Base-by-base conservation (phyloP, 2,797 vertebrate species). In the Coregonus ussuriensis region DNA sequence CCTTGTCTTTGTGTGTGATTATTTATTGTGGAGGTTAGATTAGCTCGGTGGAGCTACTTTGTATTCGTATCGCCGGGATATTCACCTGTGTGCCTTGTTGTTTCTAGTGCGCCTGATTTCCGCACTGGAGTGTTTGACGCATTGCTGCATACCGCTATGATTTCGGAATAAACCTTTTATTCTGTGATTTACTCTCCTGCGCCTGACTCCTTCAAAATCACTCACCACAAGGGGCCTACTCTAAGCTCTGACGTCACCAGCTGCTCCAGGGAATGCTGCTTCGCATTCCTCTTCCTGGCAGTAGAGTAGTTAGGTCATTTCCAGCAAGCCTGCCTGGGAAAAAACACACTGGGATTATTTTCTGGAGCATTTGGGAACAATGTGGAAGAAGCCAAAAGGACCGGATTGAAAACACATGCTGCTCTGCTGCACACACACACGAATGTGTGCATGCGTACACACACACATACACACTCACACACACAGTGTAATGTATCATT, bases 221-320 rank as follows among this genome's bases (percentile, higher is more conserved):
- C 25, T 25, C 25, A 25, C 25, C 25, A 25, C 25, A 25, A 25
- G 25, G 89, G 90, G 90, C 92, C 91, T 90, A 89, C 88, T 90
- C 88, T 35, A 86, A 65, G 89, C 93, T 89, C 92, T 95, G 96
- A 99, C 97, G 96, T 98, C 97, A 98, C 94, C 56, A 86, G 91
- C 96, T 91, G 95, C 97, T 98, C 97, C 96, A 96, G 98, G 98
- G 97, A 99, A 97, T 95, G 96, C 95, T 97, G 96, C 95, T 97
- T 96, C 93, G 88, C 96, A 97, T 98, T 96, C 96, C 95, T 97
- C 94, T 99, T 99, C 97, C 98, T 99, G 98, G 98, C 96, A 99
- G 90, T 96, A 92, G 95, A 99, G 90, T 96, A 92, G 95, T 98
- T 96, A 96, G 96, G 97, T 97, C 96, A 96, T 97, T 99, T 99